Conservation (phyloP, 2,888 invertebrate genomes). For the Eilema depressum region DNA sequence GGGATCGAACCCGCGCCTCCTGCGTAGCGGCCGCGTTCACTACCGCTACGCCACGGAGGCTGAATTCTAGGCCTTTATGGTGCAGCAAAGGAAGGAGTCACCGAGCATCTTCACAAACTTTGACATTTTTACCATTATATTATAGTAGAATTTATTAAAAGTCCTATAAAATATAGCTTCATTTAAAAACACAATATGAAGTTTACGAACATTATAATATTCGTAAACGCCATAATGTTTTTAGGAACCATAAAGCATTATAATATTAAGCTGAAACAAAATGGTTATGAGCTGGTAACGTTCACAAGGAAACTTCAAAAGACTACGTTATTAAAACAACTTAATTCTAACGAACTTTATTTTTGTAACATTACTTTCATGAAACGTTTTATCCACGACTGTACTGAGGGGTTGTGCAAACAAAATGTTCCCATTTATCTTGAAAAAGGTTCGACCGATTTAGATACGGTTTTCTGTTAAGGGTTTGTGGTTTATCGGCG, state of each 20-base stretch:
- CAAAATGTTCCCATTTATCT: neutral
- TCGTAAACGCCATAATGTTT: constrained; percentile 8
- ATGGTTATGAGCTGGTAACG: constrained; percentile 32
- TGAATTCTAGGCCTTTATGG: no score
- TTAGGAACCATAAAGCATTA: constrained; percentile 17
- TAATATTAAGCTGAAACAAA: constrained; percentile 21
- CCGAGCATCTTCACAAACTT: no score
- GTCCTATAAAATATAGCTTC: neutral
- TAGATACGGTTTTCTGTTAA: constrained; percentile 1
- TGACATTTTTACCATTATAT: no score
- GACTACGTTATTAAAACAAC: constrained; percentile 43
- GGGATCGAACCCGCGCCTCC: no score
- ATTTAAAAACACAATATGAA: neutral
- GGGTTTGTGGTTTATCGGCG: no score
- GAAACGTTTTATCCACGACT: neutral
- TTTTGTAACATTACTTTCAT: neutral
- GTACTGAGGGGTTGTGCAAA: neutral
- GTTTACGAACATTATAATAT: neutral
- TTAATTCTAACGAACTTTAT: constrained; percentile 32
- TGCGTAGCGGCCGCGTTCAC: no score
- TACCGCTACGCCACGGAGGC: no score
- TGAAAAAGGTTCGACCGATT: neutral
- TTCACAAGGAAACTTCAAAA: constrained; percentile 38
- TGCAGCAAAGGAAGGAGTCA: no score
- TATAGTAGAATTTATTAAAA: neutral